Conservation (phyloP, 2,113 vertebrate genomes). For the Colius striatus region DNA sequence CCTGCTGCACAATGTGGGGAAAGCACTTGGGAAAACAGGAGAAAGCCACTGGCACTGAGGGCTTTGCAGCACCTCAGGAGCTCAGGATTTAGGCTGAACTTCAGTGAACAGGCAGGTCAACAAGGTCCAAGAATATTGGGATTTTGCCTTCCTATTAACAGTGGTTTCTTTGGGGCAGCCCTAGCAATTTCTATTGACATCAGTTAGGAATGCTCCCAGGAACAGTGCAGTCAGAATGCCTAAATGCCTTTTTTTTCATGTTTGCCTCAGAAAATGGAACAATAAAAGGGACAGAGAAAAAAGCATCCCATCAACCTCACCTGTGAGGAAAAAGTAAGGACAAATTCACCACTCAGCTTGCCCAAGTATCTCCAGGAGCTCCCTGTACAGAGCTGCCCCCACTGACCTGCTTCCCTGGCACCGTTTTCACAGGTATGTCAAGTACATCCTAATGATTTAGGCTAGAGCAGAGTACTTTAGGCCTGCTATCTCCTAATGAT, state of each 20-base stretch:
- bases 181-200: neutral
- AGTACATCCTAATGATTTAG: accelerated
- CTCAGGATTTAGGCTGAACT: neutral
- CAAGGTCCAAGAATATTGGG: neutral
- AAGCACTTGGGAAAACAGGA: neutral
- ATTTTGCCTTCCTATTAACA: neutral
- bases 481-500: neutral
- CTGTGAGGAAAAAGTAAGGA: neutral
- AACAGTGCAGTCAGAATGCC: neutral
- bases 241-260: neutral
- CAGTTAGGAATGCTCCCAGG: neutral
- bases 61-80: neutral
- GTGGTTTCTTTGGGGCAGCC: neutral
- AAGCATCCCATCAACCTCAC: neutral
- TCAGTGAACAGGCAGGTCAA: neutral
- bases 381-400: neutral
- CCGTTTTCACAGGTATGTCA: neutral
- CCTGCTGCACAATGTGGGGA: neutral
- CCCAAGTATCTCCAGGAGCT: neutral
- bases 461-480: neutral
- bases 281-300: neutral
- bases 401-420: accelerated
- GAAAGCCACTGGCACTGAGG: neutral
- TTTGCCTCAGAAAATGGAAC: neutral
- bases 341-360: neutral